A percentile compares a stretch with the other conserved stretches of the same genome.
Conservation (phyloP, 2,797 vertebrate species). For the Podargus strigoides region DNA sequence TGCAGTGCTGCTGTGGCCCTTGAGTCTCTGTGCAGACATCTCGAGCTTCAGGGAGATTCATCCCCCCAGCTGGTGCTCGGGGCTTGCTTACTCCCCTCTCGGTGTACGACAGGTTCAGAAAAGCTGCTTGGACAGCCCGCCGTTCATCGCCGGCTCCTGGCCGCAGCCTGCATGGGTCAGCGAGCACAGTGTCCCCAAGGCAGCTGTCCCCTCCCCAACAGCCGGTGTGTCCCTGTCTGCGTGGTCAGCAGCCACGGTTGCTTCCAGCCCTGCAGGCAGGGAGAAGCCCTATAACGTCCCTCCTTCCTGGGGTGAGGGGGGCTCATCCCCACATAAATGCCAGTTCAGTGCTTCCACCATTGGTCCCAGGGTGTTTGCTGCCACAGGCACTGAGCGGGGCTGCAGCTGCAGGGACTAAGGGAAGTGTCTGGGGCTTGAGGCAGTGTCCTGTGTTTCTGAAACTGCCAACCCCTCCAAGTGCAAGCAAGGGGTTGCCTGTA, state of each 20-base stretch:
- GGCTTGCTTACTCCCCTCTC: background rate
- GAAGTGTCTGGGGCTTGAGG: background rate
- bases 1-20: background rate
- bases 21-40: background rate
- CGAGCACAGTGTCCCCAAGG: background rate
- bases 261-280: background rate
- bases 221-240: background rate
- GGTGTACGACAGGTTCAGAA: accelerated
- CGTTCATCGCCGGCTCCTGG: accelerated
- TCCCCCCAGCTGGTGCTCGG: background rate
- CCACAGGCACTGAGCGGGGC: background rate
- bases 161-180: accelerated
- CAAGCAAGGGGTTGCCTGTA: background rate
- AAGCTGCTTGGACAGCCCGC: background rate
- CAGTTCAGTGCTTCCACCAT: background rate
- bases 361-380: accelerated
- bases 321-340: background rate
- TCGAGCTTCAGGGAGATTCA: background rate
- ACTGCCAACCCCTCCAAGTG: background rate
- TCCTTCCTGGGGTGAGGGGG: accelerated
- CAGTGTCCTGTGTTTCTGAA: background rate
- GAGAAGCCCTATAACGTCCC: background rate
- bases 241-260: accelerated
- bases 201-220: background rate
- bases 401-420: background rate